phyloP scores from a whole-genome alignment of 2,113 vertebrate genomes.

The Uropsilus gracilis region DNA sequence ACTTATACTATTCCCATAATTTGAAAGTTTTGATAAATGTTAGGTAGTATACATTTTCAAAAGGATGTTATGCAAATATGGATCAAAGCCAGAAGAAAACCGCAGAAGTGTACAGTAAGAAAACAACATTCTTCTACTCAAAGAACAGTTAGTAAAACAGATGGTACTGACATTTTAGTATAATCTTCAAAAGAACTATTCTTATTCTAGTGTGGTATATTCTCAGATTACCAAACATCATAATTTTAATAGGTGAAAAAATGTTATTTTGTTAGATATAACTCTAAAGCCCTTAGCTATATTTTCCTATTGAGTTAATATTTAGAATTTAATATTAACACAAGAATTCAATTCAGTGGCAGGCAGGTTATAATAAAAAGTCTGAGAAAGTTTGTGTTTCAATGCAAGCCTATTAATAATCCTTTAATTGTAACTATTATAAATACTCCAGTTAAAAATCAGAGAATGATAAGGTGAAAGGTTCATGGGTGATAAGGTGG shows the following conservation, averaged over 20 bases:
- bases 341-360: background rate
- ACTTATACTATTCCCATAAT: background rate
- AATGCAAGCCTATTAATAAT: background rate
- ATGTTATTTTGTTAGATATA: no score
- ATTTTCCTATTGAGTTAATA: background rate
- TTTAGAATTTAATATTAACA: background rate
- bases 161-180: background rate
- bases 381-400: background rate
- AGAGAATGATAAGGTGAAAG: no score
- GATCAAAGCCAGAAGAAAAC: background rate
- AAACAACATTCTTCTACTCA: background rate
- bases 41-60: background rate
- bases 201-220: background rate
- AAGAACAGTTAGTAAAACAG: background rate
- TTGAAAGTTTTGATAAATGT: background rate
- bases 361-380: background rate
- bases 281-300: background rate
- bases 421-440: background rate
- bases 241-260: background rate
- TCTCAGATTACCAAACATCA: background rate
- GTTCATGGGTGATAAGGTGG: no score
- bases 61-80: background rate
- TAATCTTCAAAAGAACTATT: background rate
- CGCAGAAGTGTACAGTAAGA: background rate
- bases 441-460: background rate